Percentiles rank a stretch among this genome's conserved stretches.
Conservation (phyloP, 2,888 invertebrate species). For the Lasioglossum marginatum region DNA sequence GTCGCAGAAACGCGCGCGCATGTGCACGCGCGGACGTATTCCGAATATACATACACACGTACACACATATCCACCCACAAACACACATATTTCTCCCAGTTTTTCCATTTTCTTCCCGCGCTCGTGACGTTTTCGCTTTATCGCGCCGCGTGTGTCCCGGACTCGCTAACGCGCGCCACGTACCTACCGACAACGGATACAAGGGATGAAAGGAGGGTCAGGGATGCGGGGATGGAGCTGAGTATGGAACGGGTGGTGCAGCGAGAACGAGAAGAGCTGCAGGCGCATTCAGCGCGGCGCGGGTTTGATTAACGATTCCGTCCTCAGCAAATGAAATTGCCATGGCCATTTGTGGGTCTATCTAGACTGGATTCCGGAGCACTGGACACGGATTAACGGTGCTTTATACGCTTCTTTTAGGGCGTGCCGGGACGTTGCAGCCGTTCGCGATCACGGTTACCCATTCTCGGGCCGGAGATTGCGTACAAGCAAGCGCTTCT, state of each 20-base stretch:
- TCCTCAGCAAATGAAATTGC: constrained; percentile 64
- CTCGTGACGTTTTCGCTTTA: constrained; percentile 46
- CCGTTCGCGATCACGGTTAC: constrained; percentile 49
- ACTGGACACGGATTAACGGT: constrained; percentile 68
- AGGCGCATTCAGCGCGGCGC: constrained; percentile 50
- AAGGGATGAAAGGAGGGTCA: background rate
- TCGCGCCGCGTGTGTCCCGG: constrained; percentile 21
- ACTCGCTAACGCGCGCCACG: background rate
- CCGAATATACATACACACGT: background rate
- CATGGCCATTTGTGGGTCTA: constrained; percentile 58
- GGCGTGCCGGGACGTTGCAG: constrained; percentile 25
- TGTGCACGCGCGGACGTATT: background rate
- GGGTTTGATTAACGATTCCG: constrained; percentile 69
- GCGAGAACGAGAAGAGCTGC: constrained; percentile 1
- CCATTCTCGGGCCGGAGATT: constrained; percentile 70
- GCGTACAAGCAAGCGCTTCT: constrained; percentile 61
- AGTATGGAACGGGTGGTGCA: background rate
- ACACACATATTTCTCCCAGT: background rate
- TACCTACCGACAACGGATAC: background rate
- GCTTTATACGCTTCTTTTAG: constrained; percentile 69
- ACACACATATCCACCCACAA: too few species aligned
- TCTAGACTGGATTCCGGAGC: constrained; percentile 64
- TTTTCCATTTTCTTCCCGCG: constrained; percentile 36
- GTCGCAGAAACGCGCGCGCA: background rate
- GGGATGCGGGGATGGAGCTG: background rate